Evolutionary conservation across 2,888 invertebrate genomes (phyloP), one percentile per base, ranked within the genome.

Genomic region (Cordilura impudica): DNA sequence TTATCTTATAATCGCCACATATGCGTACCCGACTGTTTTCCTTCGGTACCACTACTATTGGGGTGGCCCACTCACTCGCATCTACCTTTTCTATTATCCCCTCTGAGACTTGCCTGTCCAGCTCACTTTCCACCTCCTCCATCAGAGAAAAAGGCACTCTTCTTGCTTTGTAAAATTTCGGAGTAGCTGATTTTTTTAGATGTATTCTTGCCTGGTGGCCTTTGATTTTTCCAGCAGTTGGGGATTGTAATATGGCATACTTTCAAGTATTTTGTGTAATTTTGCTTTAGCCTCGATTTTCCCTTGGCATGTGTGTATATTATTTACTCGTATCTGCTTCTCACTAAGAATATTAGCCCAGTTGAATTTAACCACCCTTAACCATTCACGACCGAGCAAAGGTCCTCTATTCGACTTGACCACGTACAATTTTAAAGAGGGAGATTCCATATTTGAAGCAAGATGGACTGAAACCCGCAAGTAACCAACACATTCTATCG

Each of bases 41-140:
- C 70, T 87, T 87, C 6, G 82, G 53, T 31, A 86, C 82, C 1
- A 85, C 84, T 2, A 86, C 86, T 23, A 86, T 83, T 0, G 86
- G 86, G 16, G 86, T 86, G 10, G 83, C 84, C 84, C 84, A 86
- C 21, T 84, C 82, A 14, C 83, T 83, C 26, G 58, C 56, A 21
- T 84, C 39, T 26, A 73, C 78, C 56, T 78, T 81, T n/a, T 16
- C 10, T n/a, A 77, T 39, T 8, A 67, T 8, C 0, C 54, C 67
- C 39, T 56, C 56, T 1, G 10, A 18, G 0, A 47, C 45, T 8
- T 56, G 66, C 10, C 23, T 12, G 5, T 67, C 29, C 5, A 67
- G 14, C 6, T 54, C 18, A 8, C 29, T 39, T 21, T 67, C 66
- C 2, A 67, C 43, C 0, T 39, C 43, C 12, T 67, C 29, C 45